A percentile compares a stretch with the other conserved stretches of the same genome.
Conservation (phyloP, 2,113 vertebrate genomes). For the Syngnathus floridae region DNA sequence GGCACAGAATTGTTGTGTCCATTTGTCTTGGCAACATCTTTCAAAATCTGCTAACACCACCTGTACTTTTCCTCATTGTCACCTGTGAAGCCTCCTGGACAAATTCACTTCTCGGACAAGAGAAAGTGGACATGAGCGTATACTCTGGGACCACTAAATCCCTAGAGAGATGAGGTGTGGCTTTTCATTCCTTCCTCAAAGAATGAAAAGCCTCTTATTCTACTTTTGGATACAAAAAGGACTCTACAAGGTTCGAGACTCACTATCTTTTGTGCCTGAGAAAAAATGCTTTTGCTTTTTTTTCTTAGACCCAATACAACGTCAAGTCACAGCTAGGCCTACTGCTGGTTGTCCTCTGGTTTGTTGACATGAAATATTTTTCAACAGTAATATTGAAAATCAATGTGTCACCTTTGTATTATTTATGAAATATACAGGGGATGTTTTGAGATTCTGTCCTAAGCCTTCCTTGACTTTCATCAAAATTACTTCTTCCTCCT, state of each 20-base stretch:
- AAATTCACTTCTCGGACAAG: slow-evolving; percentile 4
- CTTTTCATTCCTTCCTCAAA: too few relatives aligned
- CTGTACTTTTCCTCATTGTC: not conserved
- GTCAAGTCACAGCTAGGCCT: not conserved
- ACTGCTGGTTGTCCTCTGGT: too few relatives aligned
- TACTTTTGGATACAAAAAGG: too few relatives aligned
- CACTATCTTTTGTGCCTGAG: not conserved
- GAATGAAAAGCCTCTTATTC: too few relatives aligned
- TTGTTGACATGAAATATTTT: too few relatives aligned
- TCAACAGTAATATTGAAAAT: not conserved
- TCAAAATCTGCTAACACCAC: not conserved
- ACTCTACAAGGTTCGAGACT: not conserved
- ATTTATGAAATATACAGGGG: not conserved
- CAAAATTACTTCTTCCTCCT: too few relatives aligned
- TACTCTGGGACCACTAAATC: not conserved
- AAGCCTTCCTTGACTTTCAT: too few relatives aligned
- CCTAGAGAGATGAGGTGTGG: not conserved
- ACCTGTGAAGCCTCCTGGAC: slow-evolving; percentile 1
- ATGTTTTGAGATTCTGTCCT: too few relatives aligned
- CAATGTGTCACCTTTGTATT: not conserved
- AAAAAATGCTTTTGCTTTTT: too few relatives aligned
- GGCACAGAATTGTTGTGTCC: not conserved
- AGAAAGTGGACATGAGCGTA: too few relatives aligned
- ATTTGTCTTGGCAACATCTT: slow-evolving; percentile 3
- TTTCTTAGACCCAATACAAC: not conserved